These are phyloP conservation scores for Orientallactaga sibirica DNA, from an alignment of 2,797 vertebrate species.

Conservation along the genomic window DNA sequence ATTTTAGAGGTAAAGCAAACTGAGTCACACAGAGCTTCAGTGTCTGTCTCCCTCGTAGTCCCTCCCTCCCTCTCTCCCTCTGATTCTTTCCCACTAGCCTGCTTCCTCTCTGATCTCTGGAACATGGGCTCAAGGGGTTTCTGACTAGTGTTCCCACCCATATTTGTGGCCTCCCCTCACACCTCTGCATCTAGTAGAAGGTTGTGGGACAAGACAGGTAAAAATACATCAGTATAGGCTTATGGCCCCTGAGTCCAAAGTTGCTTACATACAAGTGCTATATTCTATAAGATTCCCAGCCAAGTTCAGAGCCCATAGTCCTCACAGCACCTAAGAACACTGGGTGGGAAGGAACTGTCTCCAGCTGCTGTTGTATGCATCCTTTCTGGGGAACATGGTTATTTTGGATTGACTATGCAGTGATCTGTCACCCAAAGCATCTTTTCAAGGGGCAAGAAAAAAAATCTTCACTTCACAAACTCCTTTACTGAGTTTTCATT, in stretches of 20 bases:
- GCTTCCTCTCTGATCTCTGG: background rate
- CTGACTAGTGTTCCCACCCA: background rate
- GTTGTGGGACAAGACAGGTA: background rate
- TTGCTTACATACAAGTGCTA: background rate
- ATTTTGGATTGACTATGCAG: background rate
- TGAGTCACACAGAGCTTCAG: background rate
- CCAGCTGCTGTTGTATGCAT: background rate
- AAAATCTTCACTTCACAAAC: background rate
- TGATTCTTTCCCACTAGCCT: background rate
- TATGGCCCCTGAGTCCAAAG: background rate
- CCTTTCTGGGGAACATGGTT: background rate
- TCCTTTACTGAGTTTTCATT: background rate
- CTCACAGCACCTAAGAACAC: background rate
- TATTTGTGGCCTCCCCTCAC: background rate
- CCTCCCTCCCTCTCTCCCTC: background rate
- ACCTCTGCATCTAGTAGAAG: background rate
- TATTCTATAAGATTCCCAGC: background rate
- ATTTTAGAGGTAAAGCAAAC: constrained; percentile 35
- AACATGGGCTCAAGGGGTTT: background rate
- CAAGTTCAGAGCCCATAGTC: background rate
- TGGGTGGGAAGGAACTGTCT: too few species aligned
- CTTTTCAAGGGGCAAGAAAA: background rate
- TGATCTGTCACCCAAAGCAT: background rate
- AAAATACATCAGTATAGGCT: background rate
- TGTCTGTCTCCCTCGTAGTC: background rate